Evolutionary conservation across 2,797 vertebrate genomes (phyloP), one percentile per base, ranked within the genome.

Genomic region (Pempheris klunzingeri): DNA sequence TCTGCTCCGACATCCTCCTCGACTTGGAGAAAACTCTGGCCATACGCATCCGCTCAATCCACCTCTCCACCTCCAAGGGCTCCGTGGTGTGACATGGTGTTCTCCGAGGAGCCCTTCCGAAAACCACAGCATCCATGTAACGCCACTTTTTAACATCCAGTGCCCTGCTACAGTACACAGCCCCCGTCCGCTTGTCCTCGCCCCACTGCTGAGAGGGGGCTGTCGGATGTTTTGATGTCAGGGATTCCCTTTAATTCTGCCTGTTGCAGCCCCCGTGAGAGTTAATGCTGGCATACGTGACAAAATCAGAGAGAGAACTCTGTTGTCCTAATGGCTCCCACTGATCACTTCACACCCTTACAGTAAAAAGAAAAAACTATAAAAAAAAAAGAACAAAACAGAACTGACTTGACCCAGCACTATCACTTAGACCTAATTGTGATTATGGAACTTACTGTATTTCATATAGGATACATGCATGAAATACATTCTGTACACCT

Each of bases 11-110:
- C 72, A 95, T 99, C 87, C 96, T 99, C 50, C 95, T 93, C 4
- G 97, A 99, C 93, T 96, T 99, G 92, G 97, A 99, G 96, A 97
- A 96, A 92, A 99, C 97, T 87, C 96, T 99, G 94, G 97, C 96
- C 88, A 90, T 95, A 60, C 96, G 98, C 88, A 97, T 99, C 94
- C 97, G 97, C 91, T 99, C 98, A 79, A 99, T 99, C 92, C 98
- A 99, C 93, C 96, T 99, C 86, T 99, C 98, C 53, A 96, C 97
- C 84, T 99, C 98, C 88, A 99, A 99, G 93, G 98, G 98, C 90
- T 99, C 98, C 1, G 81, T 99, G 78, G 98, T 99, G 86, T 99
- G 97, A 98, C 87, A 34, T 36, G 49, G 41, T 50, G 64, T 49
- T 20, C 24, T 57, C 10, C 68, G 1, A 2, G 2, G 28, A 46